Percentiles rank a stretch among this genome's conserved stretches.
These are phyloP conservation scores for Tragelaphus scriptus DNA, from an alignment of 2,113 vertebrate species.

Conservation along the genomic window DNA sequence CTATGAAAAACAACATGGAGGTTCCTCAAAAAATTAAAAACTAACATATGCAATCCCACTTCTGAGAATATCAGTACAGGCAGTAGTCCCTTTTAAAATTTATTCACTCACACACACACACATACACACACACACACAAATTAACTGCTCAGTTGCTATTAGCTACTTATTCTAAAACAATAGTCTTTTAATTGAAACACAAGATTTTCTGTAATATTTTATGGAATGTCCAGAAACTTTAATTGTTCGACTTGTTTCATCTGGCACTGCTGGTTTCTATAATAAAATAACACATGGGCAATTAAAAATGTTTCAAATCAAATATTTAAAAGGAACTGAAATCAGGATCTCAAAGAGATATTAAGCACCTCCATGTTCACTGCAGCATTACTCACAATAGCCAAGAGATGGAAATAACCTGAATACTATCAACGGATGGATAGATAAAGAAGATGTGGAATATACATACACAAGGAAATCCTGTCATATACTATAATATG, in stretches of 20 bases:
- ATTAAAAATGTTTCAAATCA: constrained; percentile 73
- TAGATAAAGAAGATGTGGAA: not conserved
- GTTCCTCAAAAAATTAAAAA: not conserved
- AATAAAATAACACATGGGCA: constrained; percentile 84
- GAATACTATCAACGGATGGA: not conserved
- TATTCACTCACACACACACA: constrained; percentile 46
- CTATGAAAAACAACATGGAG: not conserved
- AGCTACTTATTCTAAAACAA: constrained; percentile 81
- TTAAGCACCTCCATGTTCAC: not conserved
- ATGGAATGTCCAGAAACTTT: constrained; percentile 84
- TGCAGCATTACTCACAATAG: not conserved
- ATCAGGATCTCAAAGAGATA: not conserved
- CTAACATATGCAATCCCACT: not conserved
- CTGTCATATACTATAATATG: not conserved
- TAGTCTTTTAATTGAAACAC: constrained; percentile 85
- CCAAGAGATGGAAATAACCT: not conserved
- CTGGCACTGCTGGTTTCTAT: constrained; percentile 87
- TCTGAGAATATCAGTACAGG: constrained; percentile 77
- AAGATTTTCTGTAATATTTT: constrained; percentile 88
- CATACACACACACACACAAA: not conserved
- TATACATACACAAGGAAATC: not conserved
- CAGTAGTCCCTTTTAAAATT: constrained; percentile 80
- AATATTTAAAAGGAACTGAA: not conserved
- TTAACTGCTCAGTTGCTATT: constrained; percentile 83
- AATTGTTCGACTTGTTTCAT: constrained; percentile 86